phyloP scores from a whole-genome alignment of 2,113 vertebrate genomes.

The Silurus meridionalis region DNA sequence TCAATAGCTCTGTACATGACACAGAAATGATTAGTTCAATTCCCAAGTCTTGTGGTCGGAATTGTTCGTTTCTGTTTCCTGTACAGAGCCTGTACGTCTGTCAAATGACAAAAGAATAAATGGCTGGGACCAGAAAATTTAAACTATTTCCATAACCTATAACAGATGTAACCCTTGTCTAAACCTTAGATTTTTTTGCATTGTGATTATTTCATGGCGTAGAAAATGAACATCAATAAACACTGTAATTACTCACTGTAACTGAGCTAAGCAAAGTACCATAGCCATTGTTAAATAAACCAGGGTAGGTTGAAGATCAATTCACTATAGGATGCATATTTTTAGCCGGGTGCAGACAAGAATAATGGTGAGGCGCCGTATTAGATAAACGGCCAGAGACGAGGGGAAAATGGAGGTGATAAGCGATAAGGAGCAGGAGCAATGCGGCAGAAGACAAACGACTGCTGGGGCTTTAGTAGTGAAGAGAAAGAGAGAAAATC shows the following conservation, averaged over 20 bases:
- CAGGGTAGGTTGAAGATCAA: neutral
- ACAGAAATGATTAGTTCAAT: too few species aligned
- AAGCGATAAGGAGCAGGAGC: slow-evolving; percentile 53
- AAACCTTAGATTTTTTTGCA: neutral
- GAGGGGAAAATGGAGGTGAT: slow-evolving; percentile 55
- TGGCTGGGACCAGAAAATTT: too few species aligned
- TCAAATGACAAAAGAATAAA: too few species aligned
- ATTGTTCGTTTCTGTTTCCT: too few species aligned
- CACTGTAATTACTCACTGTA: neutral
- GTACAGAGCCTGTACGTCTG: too few species aligned
- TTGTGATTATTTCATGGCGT: neutral
- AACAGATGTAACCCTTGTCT: too few species aligned
- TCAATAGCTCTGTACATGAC: too few species aligned
- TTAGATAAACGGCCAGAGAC: slow-evolving; percentile 39
- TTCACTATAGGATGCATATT: slow-evolving; percentile 19
- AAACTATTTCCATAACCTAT: too few species aligned
- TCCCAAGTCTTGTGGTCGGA: too few species aligned
- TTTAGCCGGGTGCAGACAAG: slow-evolving; percentile 21
- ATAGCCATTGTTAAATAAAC: neutral
- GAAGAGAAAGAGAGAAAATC: slow-evolving; percentile 34
- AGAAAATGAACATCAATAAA: neutral
- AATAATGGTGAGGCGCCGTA: slow-evolving; percentile 23
- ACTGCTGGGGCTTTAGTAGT: slow-evolving; percentile 46
- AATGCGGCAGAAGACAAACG: slow-evolving; percentile 52
- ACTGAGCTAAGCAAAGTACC: neutral